Evolutionary conservation across 2,113 vertebrate genomes (phyloP).

Genomic region (Hydrolagus affinis): DNA sequence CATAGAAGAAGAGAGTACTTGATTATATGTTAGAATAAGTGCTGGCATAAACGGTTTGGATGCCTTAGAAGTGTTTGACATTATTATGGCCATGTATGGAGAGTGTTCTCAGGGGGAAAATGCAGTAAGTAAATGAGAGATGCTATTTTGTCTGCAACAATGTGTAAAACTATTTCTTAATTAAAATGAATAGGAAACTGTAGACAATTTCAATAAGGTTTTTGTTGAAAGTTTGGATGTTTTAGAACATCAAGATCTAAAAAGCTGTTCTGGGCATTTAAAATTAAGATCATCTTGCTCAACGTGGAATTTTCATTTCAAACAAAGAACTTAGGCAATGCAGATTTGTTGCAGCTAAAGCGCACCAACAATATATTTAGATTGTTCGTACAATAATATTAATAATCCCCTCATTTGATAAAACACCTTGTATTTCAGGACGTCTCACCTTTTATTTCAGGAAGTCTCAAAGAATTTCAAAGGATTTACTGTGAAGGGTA

Average conservation of each 20-base stretch:
- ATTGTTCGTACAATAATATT: too few relatives aligned
- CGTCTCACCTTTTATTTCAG: too few relatives aligned
- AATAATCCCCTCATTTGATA: too few relatives aligned
- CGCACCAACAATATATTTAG: too few relatives aligned
- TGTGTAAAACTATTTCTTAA: background rate
- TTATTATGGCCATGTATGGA: background rate
- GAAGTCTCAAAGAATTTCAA: too few relatives aligned
- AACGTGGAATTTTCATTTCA: too few relatives aligned
- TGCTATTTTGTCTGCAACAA: background rate
- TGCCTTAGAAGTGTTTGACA: background rate
- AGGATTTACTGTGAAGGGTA: too few relatives aligned
- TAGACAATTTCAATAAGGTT: background rate
- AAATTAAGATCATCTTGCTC: too few relatives aligned
- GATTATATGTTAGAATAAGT: background rate
- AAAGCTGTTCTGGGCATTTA: too few relatives aligned
- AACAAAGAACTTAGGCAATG: too few relatives aligned
- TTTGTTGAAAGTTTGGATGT: background rate
- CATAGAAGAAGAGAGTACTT: background rate
- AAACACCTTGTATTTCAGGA: too few relatives aligned
- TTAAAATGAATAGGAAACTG: background rate
- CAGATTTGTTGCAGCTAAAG: too few relatives aligned
- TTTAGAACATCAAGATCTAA: background rate
- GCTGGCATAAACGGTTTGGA: background rate
- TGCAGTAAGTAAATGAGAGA: conserved; percentile 3
- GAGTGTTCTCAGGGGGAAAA: background rate